Base-by-base conservation (phyloP, 2,888 invertebrate species). In the Aspidiotus rigidus region DNA sequence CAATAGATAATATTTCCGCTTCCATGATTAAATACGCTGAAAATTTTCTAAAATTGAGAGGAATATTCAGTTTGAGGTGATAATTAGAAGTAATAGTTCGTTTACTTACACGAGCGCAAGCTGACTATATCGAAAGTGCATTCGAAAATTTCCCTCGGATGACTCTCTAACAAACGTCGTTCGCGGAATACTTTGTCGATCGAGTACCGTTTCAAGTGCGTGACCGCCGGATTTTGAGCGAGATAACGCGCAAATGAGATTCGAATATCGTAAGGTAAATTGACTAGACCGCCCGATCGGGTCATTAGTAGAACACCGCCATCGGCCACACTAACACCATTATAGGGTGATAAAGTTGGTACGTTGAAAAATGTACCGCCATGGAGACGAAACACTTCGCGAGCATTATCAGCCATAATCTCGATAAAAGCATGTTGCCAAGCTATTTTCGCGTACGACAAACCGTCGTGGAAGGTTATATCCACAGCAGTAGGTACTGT, bases 91-190 rank as follows among this genome's bases (percentile, higher is more conserved):
- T 28, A 3, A 10, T 15, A 56, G 1, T 17, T 3, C 7, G 13
- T 9, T 54, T 10, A 64, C 64, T 64, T 16, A 81, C 86, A 86
- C 70, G 84, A 81, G 71, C 82, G 84, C 2, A 91, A 86, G 7
- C 89, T 88, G 42, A 96, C 88, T 71, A 97, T 90, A 78, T 97
- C 97, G 78, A 95, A 95, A 1, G 92, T 91, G 78, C 93, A 93
- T 78, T 95, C 94, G 70, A 87, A 86, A 16, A 90, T 83, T 79
- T 96, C 94, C 72, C 88, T 83, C 0, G 97, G 97, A 79, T 94
- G 93, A 74, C 89, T 88, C 0, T 92, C 91, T 72, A 78, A 78
- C 3, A 86, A 85, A 75, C 86, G 86, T 74, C 87, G 86, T 76
- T 93, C 89, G 70, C 93, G 82, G 76, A 87, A 97, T 1, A 96